Evolutionary conservation across 2,797 vertebrate genomes (phyloP), one percentile per base, ranked within the genome.

Genomic region (Columba guinea): DNA sequence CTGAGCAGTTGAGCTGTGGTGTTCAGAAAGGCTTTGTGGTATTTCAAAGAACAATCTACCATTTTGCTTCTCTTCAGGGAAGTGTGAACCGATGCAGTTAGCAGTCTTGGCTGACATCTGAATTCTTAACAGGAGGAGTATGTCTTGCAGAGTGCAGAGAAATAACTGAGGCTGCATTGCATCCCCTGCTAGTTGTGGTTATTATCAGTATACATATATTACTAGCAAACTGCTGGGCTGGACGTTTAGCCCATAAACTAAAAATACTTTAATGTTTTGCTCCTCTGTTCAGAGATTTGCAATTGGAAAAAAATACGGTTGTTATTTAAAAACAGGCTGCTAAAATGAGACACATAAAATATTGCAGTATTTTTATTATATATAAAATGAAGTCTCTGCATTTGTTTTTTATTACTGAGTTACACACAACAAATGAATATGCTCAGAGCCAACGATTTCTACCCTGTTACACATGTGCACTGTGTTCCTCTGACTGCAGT

Each of bases 371-470:
- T 95, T 95, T 96, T 94, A 93, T 95, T 94, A 95, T 96, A 96
- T 78, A 92, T 96, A 90, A 94, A 95, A 93, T 93, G 80, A 96
- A 95, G 81, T 85, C 85, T 84, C 69, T 85, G 87, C 93, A 96
- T 96, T 97, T 95, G 95, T 94, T 97, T 97, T 95, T 90, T 97
- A 97, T 97, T 97, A 97, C 68, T 83, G 91, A 78, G 13, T 95
- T 97, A 96, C 94, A 97, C 92, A 96, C 95, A 95, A 95, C 96
- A 96, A 97, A 97, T 87, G 90, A 97, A 94, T 79, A 88, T n/a
- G 69, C 82, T 94, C 91, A 73, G 80, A 94, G 89, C 95, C 95
- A 96, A 96, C 84, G 93, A 93, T 96, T 95, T 94, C 92, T 96
- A 93, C 94, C 59, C 83, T 93, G 90, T 95, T 94, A 95, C 80